These are phyloP conservation scores for Gymnarchus niloticus DNA, from an alignment of 2,113 vertebrate genomes.

Conservation along the genomic window DNA sequence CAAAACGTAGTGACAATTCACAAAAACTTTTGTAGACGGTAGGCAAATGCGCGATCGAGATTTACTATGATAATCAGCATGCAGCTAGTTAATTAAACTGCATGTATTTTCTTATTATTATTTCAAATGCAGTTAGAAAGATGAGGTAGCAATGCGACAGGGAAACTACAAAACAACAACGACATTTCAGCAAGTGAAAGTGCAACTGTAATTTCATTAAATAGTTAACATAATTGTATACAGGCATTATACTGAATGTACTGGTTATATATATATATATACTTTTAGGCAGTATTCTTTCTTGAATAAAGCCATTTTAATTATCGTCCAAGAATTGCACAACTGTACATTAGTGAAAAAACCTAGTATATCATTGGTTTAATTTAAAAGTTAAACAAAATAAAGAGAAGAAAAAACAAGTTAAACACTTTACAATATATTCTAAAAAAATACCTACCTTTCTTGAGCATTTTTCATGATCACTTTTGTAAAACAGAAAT, in stretches of 20 bases:
- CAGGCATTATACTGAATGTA: neutral
- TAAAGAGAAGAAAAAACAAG: neutral
- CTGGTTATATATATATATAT: neutral
- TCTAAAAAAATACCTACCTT: conserved; percentile 51
- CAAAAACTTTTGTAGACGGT: neutral
- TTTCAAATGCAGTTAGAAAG: neutral
- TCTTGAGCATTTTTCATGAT: conserved; percentile 63
- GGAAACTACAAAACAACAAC: neutral
- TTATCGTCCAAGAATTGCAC: no score
- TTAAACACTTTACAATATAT: neutral
- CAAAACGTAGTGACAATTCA: neutral
- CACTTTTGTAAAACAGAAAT: conserved; percentile 37
- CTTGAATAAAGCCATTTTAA: neutral
- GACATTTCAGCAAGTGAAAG: neutral
- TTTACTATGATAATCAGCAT: neutral
- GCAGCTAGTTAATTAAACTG: no score
- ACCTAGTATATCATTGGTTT: neutral
- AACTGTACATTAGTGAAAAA: neutral
- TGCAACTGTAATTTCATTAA: neutral
- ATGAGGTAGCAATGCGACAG: conserved; percentile 1
- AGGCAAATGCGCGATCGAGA: neutral
- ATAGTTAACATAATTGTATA: neutral
- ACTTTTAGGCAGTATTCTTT: neutral
- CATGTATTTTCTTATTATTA: neutral
- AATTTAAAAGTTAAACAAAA: neutral